Evolutionary conservation across 1,140 invertebrate genomes (phyloP).

Genomic region (Papilio helenus): DNA sequence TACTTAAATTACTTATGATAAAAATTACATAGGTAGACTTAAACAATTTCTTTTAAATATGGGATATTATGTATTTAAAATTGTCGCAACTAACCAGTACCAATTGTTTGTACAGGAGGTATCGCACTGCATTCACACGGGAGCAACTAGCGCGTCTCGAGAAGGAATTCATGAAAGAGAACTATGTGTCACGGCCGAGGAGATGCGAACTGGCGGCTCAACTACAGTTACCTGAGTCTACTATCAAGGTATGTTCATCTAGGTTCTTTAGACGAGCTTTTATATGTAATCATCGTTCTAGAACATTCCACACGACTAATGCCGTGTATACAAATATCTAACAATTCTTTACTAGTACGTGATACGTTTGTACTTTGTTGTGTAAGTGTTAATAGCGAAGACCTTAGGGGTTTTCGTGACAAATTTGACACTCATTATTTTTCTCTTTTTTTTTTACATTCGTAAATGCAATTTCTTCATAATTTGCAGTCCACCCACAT

Average conservation of each 20-base stretch:
- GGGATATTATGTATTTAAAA: too few relatives aligned
- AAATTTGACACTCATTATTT: conserved; percentile 41
- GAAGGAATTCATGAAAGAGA: conserved; percentile 98
- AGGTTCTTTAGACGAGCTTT: not conserved
- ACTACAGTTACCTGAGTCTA: conserved; percentile 97
- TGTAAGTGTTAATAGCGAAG: conserved; percentile 1
- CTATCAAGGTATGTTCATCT: conserved; percentile 93
- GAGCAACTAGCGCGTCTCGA: conserved; percentile 97
- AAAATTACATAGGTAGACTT: too few relatives aligned
- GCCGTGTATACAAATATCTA: not conserved
- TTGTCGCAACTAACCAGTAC: conserved; percentile 68
- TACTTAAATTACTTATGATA: too few relatives aligned
- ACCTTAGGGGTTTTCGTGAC: not conserved
- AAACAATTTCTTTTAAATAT: too few relatives aligned
- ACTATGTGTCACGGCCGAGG: conserved; percentile 97
- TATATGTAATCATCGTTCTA: too few relatives aligned
- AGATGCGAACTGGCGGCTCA: conserved; percentile 97
- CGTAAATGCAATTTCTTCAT: conserved; percentile 42
- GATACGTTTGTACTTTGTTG: not conserved
- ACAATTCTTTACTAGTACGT: not conserved
- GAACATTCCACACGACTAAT: too few relatives aligned
- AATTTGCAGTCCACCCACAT: conserved; percentile 55
- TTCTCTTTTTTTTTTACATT: conserved; percentile 38
- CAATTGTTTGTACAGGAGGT: conserved; percentile 86
- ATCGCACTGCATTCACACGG: conserved; percentile 98